Evolutionary conservation across 2,797 vertebrate species (phyloP).

Genomic region (Vipera latastei): DNA sequence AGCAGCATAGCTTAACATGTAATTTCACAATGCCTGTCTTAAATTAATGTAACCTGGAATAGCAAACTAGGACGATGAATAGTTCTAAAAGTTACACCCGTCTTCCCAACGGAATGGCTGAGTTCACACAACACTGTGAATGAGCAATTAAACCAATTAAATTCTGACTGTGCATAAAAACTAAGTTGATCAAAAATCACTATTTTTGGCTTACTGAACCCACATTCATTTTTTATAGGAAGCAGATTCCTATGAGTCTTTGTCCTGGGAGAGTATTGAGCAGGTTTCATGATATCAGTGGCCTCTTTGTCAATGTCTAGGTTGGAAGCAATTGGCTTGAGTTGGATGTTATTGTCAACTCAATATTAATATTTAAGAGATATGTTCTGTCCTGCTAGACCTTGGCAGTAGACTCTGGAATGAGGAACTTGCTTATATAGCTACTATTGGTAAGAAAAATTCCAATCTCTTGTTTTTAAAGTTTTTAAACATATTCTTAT

Average conservation of each 20-base stretch:
- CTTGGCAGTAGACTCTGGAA: neutral
- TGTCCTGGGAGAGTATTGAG: neutral
- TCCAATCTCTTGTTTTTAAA: neutral
- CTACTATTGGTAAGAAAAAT: neutral
- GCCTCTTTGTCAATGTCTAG: neutral
- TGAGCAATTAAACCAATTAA: neutral
- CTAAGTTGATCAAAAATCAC: neutral
- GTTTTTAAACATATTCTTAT: neutral
- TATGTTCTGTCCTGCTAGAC: neutral
- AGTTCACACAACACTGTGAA: neutral
- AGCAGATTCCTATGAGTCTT: neutral
- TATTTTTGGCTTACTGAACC: neutral
- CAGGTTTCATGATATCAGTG: neutral
- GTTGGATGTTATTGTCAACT: neutral
- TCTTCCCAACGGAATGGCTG: neutral
- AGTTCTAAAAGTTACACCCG: neutral
- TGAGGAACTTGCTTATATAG: neutral
- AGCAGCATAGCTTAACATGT: constrained; percentile 1
- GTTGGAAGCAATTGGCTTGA: neutral
- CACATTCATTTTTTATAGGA: neutral
- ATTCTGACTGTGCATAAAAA: neutral
- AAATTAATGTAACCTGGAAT: constrained; percentile 12
- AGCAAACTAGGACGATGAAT: constrained; percentile 21
- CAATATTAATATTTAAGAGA: neutral
- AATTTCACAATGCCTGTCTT: constrained; percentile 7